Percentiles rank a stretch among this genome's conserved stretches.
These are phyloP conservation scores for Hydra vulgaris DNA, from an alignment of 30 jellyfish, hydroid and myxozoan genomes.

Conservation along the genomic window DNA sequence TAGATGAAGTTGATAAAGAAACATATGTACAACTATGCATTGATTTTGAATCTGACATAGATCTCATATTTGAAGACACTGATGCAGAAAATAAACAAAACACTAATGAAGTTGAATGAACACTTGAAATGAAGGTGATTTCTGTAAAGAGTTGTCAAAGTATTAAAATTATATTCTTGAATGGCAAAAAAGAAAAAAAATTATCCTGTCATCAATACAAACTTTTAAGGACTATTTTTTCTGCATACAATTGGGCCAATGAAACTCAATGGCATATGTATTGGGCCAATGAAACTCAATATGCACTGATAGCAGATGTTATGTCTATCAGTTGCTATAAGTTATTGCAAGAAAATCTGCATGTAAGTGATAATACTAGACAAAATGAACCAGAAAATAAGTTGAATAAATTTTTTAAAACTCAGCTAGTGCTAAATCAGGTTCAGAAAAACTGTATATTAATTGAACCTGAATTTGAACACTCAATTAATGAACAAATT, in stretches of 20 bases:
- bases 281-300: slow-evolving; percentile 6
- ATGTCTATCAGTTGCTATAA: slow-evolving; percentile 3
- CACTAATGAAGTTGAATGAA: too few species aligned
- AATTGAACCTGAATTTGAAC: slow-evolving; percentile 44
- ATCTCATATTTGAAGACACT: too few species aligned
- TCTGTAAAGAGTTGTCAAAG: too few species aligned
- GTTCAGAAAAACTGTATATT: slow-evolving; percentile 20
- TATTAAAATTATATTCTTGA: too few species aligned
- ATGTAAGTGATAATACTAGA: slow-evolving; percentile 1
- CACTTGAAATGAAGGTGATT: too few species aligned
- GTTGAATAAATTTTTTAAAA: slow-evolving; percentile 29
- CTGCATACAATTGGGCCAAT: not conserved
- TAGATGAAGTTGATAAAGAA: too few species aligned
- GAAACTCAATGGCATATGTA: too few species aligned
- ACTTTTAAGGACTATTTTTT: slow-evolving; percentile 10
- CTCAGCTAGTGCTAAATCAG: slow-evolving; percentile 27
- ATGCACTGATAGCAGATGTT: not conserved
- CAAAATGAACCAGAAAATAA: not conserved
- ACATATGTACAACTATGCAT: too few species aligned
- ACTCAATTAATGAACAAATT: slow-evolving; percentile 41
- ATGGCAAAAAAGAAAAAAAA: too few species aligned
- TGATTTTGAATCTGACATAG: too few species aligned
- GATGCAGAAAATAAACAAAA: too few species aligned
- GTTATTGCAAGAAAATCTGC: slow-evolving; percentile 8
- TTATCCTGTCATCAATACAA: slow-evolving; percentile 21